Base-by-base conservation (phyloP, 2,113 vertebrate genomes). In the Motacilla tschutschensis region DNA sequence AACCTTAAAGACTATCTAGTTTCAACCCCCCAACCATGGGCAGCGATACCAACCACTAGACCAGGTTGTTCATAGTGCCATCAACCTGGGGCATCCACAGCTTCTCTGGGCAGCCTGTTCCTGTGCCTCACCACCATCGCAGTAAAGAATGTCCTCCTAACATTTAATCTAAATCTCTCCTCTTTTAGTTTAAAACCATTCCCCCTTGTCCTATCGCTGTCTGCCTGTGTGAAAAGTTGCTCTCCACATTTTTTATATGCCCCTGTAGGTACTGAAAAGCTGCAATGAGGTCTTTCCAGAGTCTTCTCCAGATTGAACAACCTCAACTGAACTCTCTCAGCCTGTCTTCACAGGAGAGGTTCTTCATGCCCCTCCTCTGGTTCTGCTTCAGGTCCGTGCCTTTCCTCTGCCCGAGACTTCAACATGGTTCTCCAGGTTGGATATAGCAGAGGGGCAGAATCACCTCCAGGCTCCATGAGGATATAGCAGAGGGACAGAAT, bases 201-300 rank as follows among this genome's bases (percentile, higher is more conserved):
- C 21, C 5, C 17, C 19, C 38, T 40, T 73, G 17, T 40, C 28
- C 33, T 20, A 1, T 40, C 0, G 0, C 33, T 51, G 22, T 29
- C 51, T 44, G 35, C 40, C 24, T 33, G 8, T 17, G 29, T 51
- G 33, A 65, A 58, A 65, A 71, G 21, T 38, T 48, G 10, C 5
- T 57, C 12, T 51, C 33, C 7, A 33, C 8, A 8, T 17, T 29
- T 58, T 17, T 38, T 12, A 46, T 44, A 40, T 29, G 16, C 17
- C 17, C 3, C 9, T 40, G n/a, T 29, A 59, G 65, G 17, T 46
- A 79, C 24, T 40, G 51, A 58, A 72, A 71, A 33, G 5, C 51
- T 58, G 29, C 25, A 31, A 4, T 66, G 67, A 53, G 29, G 3
- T 79, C 59, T 51, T 58, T 50, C 24, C 17, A 51, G 36, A 29